Evolutionary conservation across 2,888 invertebrate genomes (phyloP), one percentile per base, ranked within the genome.

Genomic region (Lobophora halterata): DNA sequence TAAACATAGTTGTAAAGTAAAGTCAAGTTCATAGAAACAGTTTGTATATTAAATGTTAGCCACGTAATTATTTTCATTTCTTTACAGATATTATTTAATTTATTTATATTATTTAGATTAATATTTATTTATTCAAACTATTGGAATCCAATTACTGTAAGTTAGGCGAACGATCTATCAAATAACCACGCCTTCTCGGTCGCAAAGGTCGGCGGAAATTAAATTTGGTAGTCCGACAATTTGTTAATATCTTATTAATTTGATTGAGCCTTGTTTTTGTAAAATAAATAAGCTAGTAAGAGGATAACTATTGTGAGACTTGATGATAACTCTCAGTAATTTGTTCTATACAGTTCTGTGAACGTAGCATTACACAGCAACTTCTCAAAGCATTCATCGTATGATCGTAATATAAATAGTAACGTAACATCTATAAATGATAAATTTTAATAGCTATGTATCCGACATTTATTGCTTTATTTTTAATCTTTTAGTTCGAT

Each of bases 161-260:
- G 17, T 29, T 18, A 26, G n/a, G 20, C 24, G 19, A 32, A 29
- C 35, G 11, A 43, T 40, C 31, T 32, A 40, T 46, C 42, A 46
- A 20, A 39, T 11, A 6, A 27, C 33, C 51, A 36, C 46, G 31
- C 48, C 48, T 42, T 31, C n/a, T n/a, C 17, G 26, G 27, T 45
- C 50, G 44, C 46, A 36, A 34, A 43, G 51, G 46, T 37, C 41
- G 13, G 19, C 32, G 35, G 35, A 32, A 37, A 47, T 46, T 36
- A 43, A 30, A 36, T 44, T 40, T 20, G 21, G 33, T 21, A 28
- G 35, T 35, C 35, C 29, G 33, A 19, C 16, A 29, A 37, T 9
- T 30, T 44, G 41, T 46, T 41, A 46, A 14, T 23, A 25, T 19
- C 17, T 18, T 35, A 21, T 33, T 35, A 32, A 35, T 39, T 33